Conservation (phyloP, 2,113 vertebrate species). For the Dendropsophus ebraccatus region DNA sequence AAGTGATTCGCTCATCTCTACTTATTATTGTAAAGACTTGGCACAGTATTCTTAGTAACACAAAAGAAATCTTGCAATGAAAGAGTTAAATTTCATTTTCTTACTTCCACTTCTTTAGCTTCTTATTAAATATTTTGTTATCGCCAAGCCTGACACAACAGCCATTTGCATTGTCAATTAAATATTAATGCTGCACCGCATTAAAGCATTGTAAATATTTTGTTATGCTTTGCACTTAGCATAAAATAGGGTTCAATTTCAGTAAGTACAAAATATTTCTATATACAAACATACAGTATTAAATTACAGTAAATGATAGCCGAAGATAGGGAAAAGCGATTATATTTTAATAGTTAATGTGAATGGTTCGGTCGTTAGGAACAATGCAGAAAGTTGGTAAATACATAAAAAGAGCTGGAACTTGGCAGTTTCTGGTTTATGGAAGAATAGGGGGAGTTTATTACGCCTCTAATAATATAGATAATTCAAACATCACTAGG, state of each 20-base stretch:
- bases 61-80: not conserved
- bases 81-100: slow-evolving; percentile 61
- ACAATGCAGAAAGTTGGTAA: slow-evolving; percentile 57
- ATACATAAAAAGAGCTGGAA: slow-evolving; percentile 44
- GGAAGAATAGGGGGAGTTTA: slow-evolving; percentile 40
- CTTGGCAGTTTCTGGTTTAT: slow-evolving; percentile 55
- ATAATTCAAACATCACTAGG: slow-evolving; percentile 61
- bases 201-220: slow-evolving; percentile 66
- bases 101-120: slow-evolving; percentile 57
- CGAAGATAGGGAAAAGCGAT: slow-evolving; percentile 61
- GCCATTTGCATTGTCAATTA: slow-evolving; percentile 64
- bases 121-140: slow-evolving; percentile 63
- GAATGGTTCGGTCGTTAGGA: slow-evolving; percentile 54
- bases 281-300: slow-evolving; percentile 59
- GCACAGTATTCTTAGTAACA: not conserved
- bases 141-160: slow-evolving; percentile 64
- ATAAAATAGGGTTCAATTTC: slow-evolving; percentile 62
- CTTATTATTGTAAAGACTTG: not conserved
- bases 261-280: slow-evolving; percentile 60
- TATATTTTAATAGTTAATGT: slow-evolving; percentile 61
- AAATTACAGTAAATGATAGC: slow-evolving; percentile 54
- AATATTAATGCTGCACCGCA: slow-evolving; percentile 62
- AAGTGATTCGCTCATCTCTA: no score
- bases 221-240: slow-evolving; percentile 64
- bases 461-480: slow-evolving; percentile 34